A percentile compares a stretch with the other conserved stretches of the same genome.
phyloP scores from a whole-genome alignment of 2,113 vertebrate species.

The Edolisoma coerulescens region DNA sequence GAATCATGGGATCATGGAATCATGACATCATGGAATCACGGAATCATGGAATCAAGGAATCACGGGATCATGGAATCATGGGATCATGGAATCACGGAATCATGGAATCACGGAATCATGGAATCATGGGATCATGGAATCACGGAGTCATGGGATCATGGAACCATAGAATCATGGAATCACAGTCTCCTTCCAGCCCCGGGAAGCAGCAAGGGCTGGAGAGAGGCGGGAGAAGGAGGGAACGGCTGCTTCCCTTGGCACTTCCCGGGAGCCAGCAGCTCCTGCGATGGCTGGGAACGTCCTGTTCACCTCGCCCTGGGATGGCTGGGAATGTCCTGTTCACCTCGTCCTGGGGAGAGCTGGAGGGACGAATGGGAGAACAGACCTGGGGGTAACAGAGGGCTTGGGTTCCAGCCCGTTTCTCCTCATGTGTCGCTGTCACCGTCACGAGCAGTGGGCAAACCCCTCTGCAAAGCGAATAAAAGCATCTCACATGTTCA shows the following conservation, averaged over 20 bases:
- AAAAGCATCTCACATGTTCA: not conserved
- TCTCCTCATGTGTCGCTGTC: not conserved
- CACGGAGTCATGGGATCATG: not conserved
- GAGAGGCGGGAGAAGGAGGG: not conserved
- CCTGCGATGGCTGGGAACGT: too few relatives aligned
- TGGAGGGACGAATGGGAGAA: not conserved
- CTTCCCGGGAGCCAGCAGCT: not conserved
- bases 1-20: too few relatives aligned
- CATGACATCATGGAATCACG: too few relatives aligned
- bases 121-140: too few relatives aligned
- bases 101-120: too few relatives aligned
- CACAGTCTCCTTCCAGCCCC: not conserved
- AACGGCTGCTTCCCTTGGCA: not conserved
- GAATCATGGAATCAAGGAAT: not conserved
- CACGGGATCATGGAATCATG: too few relatives aligned
- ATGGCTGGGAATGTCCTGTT: not conserved
- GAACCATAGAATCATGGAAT: not conserved
- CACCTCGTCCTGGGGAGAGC: not conserved
- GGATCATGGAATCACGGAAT: too few relatives aligned
- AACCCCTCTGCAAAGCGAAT: not conserved
- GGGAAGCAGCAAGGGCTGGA: not conserved
- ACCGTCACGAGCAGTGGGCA: not conserved
- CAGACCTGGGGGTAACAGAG: accelerated
- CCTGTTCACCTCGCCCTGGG: too few relatives aligned
- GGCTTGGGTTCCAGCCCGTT: not conserved